Base-by-base conservation (phyloP, 2,888 invertebrate genomes). In the Tiphia femorata region DNA sequence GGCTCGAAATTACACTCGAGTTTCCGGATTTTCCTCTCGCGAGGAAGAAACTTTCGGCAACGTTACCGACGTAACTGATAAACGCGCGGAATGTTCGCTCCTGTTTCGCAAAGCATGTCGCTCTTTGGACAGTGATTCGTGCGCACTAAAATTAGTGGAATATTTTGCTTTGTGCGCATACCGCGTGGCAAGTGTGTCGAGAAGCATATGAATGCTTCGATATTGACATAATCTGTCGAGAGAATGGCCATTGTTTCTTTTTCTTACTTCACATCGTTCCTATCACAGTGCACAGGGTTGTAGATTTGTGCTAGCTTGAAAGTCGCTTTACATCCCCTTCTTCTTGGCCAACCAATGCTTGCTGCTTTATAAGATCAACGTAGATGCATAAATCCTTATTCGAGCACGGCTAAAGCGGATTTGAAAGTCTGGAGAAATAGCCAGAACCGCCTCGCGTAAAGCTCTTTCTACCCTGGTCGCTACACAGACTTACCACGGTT, bases 361-460 rank as follows among this genome's bases (percentile, higher is more conserved):
- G 33, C 20, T 29, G 54, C 53, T 61, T 61, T 54, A 54, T 48
- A 38, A 50, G 54, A 58, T 48, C 54, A 37, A 54, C 54, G 49
- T 42, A 48, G 48, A 16, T 44, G 48, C 40, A 52, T 59, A 49
- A 62, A 56, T 62, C 52, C 49, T 44, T 56, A 14, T 59, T 59
- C 59, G 37, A 40, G 40, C 49, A 30, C 16, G 38, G 33, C 40
- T 56, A 59, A 56, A 59, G 49, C 44, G 35, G 49, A 54, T 52
- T 52, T 41, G 37, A 42, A 49, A 52, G 55, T 43, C 21, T 3
- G 3, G 33, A n/a, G 12, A 33, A 33, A 33, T 33, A 33, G 33
- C 33, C 12, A 12, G 41, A 49, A 49, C 14, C 17, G 14, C 16
- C 20, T 12, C 10, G 20, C n/a, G n/a, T n/a, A n/a, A n/a, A n/a